Percentiles rank a stretch among this genome's conserved stretches.
Evolutionary conservation across 2,797 vertebrate genomes (phyloP).

Genomic region (Mergus octosetaceus): DNA sequence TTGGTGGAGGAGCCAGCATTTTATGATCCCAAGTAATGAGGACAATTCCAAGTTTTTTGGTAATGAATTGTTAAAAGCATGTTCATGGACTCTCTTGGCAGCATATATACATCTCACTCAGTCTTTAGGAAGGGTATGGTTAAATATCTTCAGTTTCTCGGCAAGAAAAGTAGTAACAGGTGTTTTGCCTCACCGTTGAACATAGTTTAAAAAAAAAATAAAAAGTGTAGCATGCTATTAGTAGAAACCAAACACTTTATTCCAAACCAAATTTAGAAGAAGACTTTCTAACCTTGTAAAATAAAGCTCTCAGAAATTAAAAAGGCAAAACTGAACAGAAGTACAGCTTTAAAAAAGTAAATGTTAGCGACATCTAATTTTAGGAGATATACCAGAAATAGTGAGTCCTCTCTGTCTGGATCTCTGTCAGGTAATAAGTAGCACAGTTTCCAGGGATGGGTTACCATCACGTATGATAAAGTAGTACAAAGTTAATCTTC

Average conservation of each 20-base stretch:
- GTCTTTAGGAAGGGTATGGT: background rate
- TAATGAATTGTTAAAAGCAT: background rate
- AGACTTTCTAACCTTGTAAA: background rate
- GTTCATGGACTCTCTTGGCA: background rate
- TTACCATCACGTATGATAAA: background rate
- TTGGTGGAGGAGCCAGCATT: background rate
- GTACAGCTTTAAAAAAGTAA: background rate
- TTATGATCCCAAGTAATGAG: background rate
- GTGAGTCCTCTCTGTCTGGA: background rate
- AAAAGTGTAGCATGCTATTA: background rate
- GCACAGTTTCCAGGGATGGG: background rate
- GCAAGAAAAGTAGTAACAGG: conserved; percentile 27
- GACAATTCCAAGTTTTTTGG: background rate
- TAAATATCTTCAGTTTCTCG: background rate
- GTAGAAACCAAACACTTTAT: conserved; percentile 6
- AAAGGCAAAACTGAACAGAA: background rate
- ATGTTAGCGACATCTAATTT: background rate
- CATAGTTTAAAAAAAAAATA: background rate
- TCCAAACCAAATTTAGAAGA: background rate
- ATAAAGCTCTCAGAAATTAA: background rate
- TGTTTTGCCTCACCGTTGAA: conserved; percentile 34
- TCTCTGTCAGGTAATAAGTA: background rate
- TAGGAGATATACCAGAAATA: background rate
- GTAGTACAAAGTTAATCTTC: background rate
- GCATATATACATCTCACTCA: background rate